These are phyloP conservation scores for Trematomus loennbergii DNA, from an alignment of 2,113 vertebrate species.

Conservation along the genomic window DNA sequence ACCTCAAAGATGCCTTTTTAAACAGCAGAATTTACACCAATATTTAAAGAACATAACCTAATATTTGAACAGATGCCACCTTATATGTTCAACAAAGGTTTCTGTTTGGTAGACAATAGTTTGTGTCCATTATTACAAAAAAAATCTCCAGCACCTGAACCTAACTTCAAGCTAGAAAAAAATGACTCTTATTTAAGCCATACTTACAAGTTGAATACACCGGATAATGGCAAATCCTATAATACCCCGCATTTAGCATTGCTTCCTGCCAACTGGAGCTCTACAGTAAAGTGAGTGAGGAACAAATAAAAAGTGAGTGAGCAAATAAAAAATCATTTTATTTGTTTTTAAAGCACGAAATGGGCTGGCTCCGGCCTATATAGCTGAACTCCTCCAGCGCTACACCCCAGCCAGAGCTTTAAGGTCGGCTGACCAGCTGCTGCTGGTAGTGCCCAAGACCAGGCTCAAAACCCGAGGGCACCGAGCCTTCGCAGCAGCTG, in stretches of 20 bases:
- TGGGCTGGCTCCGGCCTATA: too few relatives aligned
- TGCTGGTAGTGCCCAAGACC: too few relatives aligned
- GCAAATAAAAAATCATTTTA: too few relatives aligned
- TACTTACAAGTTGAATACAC: conserved; percentile 1
- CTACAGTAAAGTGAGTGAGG: neutral
- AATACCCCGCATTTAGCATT: neutral
- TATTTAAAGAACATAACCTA: neutral
- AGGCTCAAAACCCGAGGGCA: too few relatives aligned
- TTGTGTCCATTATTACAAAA: conserved; percentile 2
- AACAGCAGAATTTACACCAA: neutral
- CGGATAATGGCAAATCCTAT: conserved; percentile 15
- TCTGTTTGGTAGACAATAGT: neutral
- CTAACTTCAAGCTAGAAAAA: neutral
- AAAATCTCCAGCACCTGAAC: neutral
- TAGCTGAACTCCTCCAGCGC: too few relatives aligned
- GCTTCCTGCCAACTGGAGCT: conserved; percentile 8
- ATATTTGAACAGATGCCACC: neutral
- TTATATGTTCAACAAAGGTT: neutral
- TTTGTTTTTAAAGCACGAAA: too few relatives aligned
- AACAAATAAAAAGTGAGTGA: too few relatives aligned
- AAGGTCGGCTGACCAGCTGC: too few relatives aligned
- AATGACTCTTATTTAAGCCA: neutral
- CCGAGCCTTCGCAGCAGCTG: too few relatives aligned
- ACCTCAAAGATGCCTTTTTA: neutral
- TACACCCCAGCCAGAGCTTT: too few relatives aligned